Evolutionary conservation across 2,888 invertebrate species (phyloP), one percentile per base, ranked within the genome.

Genomic region (Branchipolynoe longqiensis): DNA sequence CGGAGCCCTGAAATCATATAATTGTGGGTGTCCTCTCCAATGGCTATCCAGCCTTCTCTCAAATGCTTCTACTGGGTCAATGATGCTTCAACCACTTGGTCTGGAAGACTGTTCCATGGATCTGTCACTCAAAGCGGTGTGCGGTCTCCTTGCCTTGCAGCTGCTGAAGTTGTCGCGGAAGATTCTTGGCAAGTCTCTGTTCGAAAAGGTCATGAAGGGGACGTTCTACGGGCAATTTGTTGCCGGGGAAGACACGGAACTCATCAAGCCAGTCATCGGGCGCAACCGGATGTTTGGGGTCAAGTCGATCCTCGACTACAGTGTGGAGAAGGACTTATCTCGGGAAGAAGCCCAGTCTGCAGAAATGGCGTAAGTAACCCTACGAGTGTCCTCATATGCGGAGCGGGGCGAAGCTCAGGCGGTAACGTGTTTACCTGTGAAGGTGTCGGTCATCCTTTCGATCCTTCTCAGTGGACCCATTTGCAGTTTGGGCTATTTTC

Each of bases 201-300:
- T 99, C 94, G 95, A 96, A 88, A 91, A 94, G 88, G 89, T 98
- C 87, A 98, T 99, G 98, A 98, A 97, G 94, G 95, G 96, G 73
- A 97, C 99, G 36, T 99, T 99, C 95, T 99, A 99, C 94, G 99
- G 99, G 12, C 99, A 99, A 94, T 99, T 99, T 95, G 99, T 99
- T 83, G 99, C 99, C 83, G 99, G 99, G 25, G 94, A 94, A 86
- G 97, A 98, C 94, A 97, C 98, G 94, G 96, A 97, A 94, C 95
- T 96, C 90, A 96, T 96, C 93, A 97, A 90, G 81, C 92, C 93
- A 36, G 74, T 92, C 28, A 90, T 93, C 56, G 89, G 88, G 56
- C 88, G 90, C 33, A 92, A 99, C 92, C 96, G 97, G 86, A 96
- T 97, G 86, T 99, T 98, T 94, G 99, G 99, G 78, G 99, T 99